Evolutionary conservation across 2,888 invertebrate genomes (phyloP), one percentile per base, ranked within the genome.

Genomic region (Silvanus unidentatus): DNA sequence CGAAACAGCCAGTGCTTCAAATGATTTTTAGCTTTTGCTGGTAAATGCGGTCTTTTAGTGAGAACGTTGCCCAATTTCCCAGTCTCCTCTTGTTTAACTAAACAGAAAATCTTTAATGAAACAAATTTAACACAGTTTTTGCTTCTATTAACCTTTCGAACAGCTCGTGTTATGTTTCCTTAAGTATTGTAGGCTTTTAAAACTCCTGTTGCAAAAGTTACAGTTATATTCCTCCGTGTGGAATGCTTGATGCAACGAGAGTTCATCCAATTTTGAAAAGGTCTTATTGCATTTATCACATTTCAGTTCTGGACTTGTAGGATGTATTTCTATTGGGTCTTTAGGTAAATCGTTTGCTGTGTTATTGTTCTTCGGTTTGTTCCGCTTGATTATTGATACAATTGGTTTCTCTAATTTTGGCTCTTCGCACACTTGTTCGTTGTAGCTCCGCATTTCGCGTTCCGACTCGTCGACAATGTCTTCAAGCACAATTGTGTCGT

Each of bases 11-110:
- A 64, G 36, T 55, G 50, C 44, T 63, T 63, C 15, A 64, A 44
- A 43, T 63, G 62, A 39, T 62, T 64, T 46, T 64, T 64, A 1
- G 64, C 64, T 47, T 61, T 63, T 5, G 59, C 57, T 9, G 64
- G 64, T 15, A 64, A 40, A 45, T 63, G 62, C 0, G 63, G 62
- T 37, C 64, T 46, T 44, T 61, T 63, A 9, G 60, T 52, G 43
- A 62, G 42, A 40, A 61, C 53, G 11, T 52, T 34, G 10, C 47
- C 44, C 10, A 44, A 27, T 12, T 52, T 22, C 8, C 22, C 22
- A 22, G 40, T 1, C 32, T 37, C 15, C 29, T 40, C 10, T 39
- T 40, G 22, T 29, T 34, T 46, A 16, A 40, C 46, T 46, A 22
- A 6, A 39, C 39, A 32, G 3, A 22, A 5, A 22, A 22, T 5